Base-by-base conservation (phyloP, 1,140 invertebrate species). In the Microvelia longipes region DNA sequence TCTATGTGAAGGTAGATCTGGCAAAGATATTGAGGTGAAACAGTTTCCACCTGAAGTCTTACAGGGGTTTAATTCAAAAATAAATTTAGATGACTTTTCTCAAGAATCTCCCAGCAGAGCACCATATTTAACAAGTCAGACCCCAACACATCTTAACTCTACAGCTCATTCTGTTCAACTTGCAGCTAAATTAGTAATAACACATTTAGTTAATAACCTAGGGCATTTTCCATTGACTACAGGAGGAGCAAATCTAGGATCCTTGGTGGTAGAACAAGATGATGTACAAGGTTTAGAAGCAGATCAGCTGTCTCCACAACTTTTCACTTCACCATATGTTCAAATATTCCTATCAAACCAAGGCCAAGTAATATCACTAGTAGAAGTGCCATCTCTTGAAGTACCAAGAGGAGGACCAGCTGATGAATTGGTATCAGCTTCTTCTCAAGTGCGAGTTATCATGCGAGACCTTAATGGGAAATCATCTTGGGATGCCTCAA, bases 401-500 rank as follows among this genome's bases (percentile, higher is more conserved):
- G 83, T 89, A 61, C 89, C 92, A 1, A 89, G 90, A 2, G 91
- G 90, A 28, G 90, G 90, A n/a, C 88, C 91, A 25, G 92, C 91
- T 0, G 88, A 89, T 2, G 89, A 85, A 73, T 79, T 85, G 61
- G 74, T 74, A 60, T 83, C 83, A 5, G 83, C 81, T 1, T 79
- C 79, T 28, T 83, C 82, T 35, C 80, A 84, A 73, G 75, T 96
- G 27, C 83, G 95, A 29, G 87, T 97, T 26, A 83, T 98, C 14
- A 80, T 98, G 66, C 83, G 96, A 29, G 94, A 97, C 81, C 82
- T 98, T n/a, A 89, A 91, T 66, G 95, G 96, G n/a, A 98, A 97
- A 81, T 91, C 92, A 67, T 94, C 91, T 73, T 98, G 95, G 95
- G 94, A 98, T 79, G 92, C 91, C 67, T 92, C 93, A 0, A 90